Conservation (phyloP, 2,888 invertebrate species). For the Stenchaetothrips biformis region DNA sequence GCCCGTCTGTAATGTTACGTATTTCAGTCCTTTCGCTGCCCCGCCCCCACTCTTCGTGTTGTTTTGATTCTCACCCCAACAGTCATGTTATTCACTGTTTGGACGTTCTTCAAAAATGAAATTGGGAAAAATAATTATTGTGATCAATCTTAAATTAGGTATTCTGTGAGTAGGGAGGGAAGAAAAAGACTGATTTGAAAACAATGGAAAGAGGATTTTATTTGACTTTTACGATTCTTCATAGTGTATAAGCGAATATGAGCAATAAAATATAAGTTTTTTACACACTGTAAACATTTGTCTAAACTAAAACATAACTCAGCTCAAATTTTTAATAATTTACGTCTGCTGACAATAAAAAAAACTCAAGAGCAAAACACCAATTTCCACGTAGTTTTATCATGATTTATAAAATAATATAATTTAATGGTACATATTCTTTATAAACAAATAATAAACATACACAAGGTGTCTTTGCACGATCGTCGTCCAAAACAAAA, state of each 20-base stretch:
- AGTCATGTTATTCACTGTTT: background rate
- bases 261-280: conserved; percentile 2
- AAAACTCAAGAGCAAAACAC: conserved; percentile 5
- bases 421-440: conserved; percentile 21
- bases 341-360: background rate
- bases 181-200: background rate
- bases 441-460: conserved; percentile 25
- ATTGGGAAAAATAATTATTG: background rate
- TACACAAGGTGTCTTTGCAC: conserved; percentile 24
- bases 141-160: background rate
- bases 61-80: background rate
- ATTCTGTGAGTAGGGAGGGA: background rate
- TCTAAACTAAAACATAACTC: conserved; percentile 4
- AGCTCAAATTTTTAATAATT: background rate
- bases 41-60: background rate
- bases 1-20: too few relatives aligned
- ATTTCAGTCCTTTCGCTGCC: background rate
- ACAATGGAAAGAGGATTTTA: conserved; percentile 12
- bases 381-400: conserved; percentile 3
- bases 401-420: conserved; percentile 17
- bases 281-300: background rate
- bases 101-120: too few relatives aligned
- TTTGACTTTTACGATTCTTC: background rate
- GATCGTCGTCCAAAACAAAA: conserved; percentile 15
- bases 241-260: background rate